Conservation (phyloP, 2,113 vertebrate genomes). For the Lepus timidus region DNA sequence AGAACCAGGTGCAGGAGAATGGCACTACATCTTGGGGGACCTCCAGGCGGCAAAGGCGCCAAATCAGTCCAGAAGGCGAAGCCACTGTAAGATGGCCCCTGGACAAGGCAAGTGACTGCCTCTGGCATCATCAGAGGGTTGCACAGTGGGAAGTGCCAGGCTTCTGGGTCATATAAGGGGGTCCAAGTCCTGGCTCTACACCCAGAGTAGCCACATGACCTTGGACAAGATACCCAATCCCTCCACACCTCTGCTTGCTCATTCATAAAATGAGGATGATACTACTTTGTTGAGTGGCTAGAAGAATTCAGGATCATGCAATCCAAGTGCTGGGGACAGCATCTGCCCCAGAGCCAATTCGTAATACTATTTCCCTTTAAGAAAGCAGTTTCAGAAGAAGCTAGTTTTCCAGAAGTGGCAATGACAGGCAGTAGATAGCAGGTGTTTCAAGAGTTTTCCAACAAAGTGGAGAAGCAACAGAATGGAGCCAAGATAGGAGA, state of each 20-base stretch:
- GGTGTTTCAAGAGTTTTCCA: background rate
- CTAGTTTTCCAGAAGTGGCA: background rate
- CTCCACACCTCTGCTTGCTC: background rate
- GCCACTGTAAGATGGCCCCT: background rate
- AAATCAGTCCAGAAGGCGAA: background rate
- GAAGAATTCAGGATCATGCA: background rate
- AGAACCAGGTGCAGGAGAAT: background rate
- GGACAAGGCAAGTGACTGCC: background rate
- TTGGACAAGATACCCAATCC: background rate
- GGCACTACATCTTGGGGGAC: background rate
- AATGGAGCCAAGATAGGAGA: background rate
- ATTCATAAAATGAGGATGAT: background rate
- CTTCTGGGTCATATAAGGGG: background rate
- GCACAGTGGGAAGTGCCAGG: background rate
- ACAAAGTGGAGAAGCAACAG: conserved; percentile 14
- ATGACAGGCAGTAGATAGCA: background rate
- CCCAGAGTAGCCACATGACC: background rate
- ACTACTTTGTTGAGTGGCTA: background rate
- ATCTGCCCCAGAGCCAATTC: background rate
- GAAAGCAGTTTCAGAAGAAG: conserved; percentile 3
- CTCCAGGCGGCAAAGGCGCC: background rate
- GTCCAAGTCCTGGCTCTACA: background rate
- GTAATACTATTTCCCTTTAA: background rate
- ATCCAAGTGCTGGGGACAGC: background rate
- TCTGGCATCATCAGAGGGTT: background rate